These are phyloP conservation scores for Alfaro cultratus DNA, from an alignment of 2,797 vertebrate species.

Conservation along the genomic window DNA sequence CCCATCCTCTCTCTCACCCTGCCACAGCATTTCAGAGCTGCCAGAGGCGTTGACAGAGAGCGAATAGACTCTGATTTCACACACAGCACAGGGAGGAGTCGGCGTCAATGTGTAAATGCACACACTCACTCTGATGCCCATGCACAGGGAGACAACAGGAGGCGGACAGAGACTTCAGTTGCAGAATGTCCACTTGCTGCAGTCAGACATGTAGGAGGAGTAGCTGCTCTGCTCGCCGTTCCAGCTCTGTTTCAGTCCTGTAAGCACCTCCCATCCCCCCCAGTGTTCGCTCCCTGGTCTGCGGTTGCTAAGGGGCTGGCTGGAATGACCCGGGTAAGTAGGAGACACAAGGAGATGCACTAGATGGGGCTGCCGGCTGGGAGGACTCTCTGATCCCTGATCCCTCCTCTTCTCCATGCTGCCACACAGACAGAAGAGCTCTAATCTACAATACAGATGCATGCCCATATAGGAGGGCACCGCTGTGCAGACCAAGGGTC, in stretches of 20 bases:
- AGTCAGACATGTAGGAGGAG: constrained; percentile 74
- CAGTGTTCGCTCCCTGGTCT: constrained; percentile 60
- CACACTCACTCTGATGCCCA: constrained; percentile 26
- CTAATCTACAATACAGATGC: constrained; percentile 68
- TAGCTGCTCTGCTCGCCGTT: constrained; percentile 65
- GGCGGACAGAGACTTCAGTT: constrained; percentile 58
- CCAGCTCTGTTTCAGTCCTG: constrained; percentile 63
- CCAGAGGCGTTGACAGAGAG: constrained; percentile 56
- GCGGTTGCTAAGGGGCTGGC: constrained; percentile 74
- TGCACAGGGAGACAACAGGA: constrained; percentile 41
- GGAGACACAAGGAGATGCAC: constrained; percentile 70
- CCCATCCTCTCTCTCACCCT: constrained; percentile 33
- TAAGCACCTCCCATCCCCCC: constrained; percentile 75
- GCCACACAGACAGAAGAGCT: constrained; percentile 53
- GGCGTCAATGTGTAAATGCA: constrained; percentile 38
- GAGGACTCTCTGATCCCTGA: constrained; percentile 74
- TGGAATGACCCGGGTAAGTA: constrained; percentile 74
- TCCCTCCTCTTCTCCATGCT: constrained; percentile 54
- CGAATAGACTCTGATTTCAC: constrained; percentile 49
- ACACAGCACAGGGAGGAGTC: constrained; percentile 47
- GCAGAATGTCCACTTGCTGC: constrained; percentile 67
- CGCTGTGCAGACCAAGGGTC: constrained; percentile 68
- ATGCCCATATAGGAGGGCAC: constrained; percentile 79
- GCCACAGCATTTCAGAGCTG: constrained; percentile 67
- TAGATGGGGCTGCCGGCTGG: constrained; percentile 61